phyloP scores from a whole-genome alignment of 2,797 vertebrate genomes.

The Simalia tracyae region DNA sequence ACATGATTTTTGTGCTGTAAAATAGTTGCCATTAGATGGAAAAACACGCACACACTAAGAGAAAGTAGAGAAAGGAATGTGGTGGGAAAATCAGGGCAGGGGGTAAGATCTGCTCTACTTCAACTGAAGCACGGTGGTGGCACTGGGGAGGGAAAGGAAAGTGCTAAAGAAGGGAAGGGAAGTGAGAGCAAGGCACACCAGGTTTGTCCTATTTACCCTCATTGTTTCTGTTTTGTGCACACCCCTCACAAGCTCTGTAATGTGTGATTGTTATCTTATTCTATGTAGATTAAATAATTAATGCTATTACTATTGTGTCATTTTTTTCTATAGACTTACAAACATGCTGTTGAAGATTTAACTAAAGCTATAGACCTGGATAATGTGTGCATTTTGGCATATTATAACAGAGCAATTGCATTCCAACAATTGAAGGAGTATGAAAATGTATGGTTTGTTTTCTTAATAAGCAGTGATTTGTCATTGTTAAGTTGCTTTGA shows the following conservation, averaged over 20 bases:
- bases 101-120: neutral
- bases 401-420: constrained; percentile 79
- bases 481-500: constrained; percentile 5
- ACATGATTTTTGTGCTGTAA: neutral
- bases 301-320: neutral
- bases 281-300: neutral
- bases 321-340: constrained; percentile 70
- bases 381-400: constrained; percentile 67
- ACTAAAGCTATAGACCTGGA: constrained; percentile 70
- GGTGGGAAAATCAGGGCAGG: neutral
- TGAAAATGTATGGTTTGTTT: constrained; percentile 65
- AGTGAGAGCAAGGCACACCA: neutral
- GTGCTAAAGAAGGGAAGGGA: neutral
- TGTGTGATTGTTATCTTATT: neutral
- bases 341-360: constrained; percentile 74
- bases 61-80: neutral
- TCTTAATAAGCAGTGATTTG: constrained; percentile 10
- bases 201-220: neutral
- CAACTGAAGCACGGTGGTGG: neutral
- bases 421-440: constrained; percentile 73
- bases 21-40: neutral
- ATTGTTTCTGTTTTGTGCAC: neutral
- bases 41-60: neutral
- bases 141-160: neutral
- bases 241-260: neutral